Evolutionary conservation across 1,140 invertebrate species (phyloP), one percentile per base, ranked within the genome.

Genomic region (Drosophila bocqueti): DNA sequence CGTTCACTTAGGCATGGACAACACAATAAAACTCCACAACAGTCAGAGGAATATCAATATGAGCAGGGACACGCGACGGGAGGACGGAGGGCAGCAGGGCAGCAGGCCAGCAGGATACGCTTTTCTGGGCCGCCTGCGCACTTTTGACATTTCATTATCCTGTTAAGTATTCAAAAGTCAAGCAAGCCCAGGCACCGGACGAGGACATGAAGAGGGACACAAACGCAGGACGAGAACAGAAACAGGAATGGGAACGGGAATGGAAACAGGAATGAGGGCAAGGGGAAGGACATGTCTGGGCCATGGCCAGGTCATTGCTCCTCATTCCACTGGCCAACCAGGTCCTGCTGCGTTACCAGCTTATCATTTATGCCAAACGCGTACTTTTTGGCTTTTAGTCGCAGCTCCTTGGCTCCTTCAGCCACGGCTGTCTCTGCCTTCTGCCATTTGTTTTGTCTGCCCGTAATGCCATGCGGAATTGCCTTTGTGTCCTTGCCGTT

Each of bases 101-200:
- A 31, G 63, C 46, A 18, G 61, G 50, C 49, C 65, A 69, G 63
- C 75, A 72, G 73, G 62, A 80, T 67, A 83, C 55, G 71, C 83
- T 67, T 84, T 79, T 49, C 54, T 47, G 46, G 54, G 72, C 80
- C 85, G 79, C 84, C 75, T 81, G 81, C 85, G 85, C 84, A 89
- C 85, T 89, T 89, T 89, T 89, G 85, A 90, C 85, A 85, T 89
- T 89, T 89, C 85, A 89, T 89, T 89, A 90, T 89, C 85, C 85
- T 90, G 85, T 89, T 89, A 89, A 89, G 85, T 89, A 89, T 89
- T 89, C 85, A 89, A 89, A 89, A 89, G 85, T 89, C 85, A 89
- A 84, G 73, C 84, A 89, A 78, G 76, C 83, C 75, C 54, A 67
- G 57, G 43, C 47, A 74, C 45, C 65, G 47, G 40, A 66, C 47